Evolutionary conservation across 2,888 invertebrate species (phyloP), one percentile per base, ranked within the genome.

Genomic region (Xestia c-nigrum): DNA sequence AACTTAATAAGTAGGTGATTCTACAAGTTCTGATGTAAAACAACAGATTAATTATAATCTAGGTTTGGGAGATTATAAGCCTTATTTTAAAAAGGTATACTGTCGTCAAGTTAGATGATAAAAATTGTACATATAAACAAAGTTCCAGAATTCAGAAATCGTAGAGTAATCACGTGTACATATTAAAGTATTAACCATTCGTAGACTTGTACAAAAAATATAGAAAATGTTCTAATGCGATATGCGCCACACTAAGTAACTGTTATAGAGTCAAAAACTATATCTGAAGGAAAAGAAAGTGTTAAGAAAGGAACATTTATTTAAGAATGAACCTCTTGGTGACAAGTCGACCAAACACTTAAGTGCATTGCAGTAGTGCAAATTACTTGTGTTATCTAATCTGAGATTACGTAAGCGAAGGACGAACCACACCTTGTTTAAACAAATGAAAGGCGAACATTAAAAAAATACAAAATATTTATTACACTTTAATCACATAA

Each of bases 381-480:
- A 70, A 88, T 70, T 71, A 80, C 21, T 55, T 12, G 63, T 59
- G 50, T 85, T 87, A 88, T 88, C 88, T 88, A 71, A 88, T 88
- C 83, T 70, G 14, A 55, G 78, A 83, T 87, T 81, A 81, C 66
- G 63, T 80, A 78, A 81, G 78, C 67, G 71, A 76, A 72, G 82
- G 85, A 71, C 66, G 67, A 85, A 89, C 89, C 91, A 89, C 90
- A 86, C 92, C 92, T 90, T 71, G 77, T 68, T 84, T 78, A 46
- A 65, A 57, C 79, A 78, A 80, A 90, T 89, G 74, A 92, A 91
- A 90, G 72, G 63, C 87, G 66, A 80, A 78, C 74, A 83, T 89
- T 88, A 85, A 91, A 93, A 92, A 91, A 91, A 87, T 89, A 91
- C 88, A 92, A 94, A 93, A 91, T 82, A 88, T 95, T 94, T 93